Evolutionary conservation across 2,888 invertebrate genomes (phyloP).

Genomic region (Pelosia muscerda): DNA sequence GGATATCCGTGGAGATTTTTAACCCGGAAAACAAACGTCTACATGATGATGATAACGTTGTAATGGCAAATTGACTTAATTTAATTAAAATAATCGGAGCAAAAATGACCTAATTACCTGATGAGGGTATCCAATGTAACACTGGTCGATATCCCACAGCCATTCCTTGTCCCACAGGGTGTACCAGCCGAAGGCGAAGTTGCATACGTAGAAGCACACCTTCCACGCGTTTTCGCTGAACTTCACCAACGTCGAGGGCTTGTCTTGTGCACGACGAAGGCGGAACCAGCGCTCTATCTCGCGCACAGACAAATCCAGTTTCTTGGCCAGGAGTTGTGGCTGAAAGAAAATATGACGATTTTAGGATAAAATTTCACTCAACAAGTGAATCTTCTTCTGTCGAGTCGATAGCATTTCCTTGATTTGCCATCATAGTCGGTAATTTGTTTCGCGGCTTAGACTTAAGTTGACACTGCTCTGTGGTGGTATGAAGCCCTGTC

Average conservation of each 20-base stretch:
- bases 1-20: too few relatives aligned
- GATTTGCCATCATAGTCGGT: too few relatives aligned
- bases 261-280: slow-evolving; percentile 93
- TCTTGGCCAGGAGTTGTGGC: slow-evolving; percentile 92
- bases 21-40: too few relatives aligned
- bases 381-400: too few relatives aligned
- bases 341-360: slow-evolving; percentile 24
- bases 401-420: too few relatives aligned
- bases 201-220: slow-evolving; percentile 94
- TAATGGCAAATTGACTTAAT: too few relatives aligned
- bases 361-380: neutral
- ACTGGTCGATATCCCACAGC: slow-evolving; percentile 97
- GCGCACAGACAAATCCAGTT: slow-evolving; percentile 93
- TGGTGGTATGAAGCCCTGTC: too few relatives aligned
- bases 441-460: too few relatives aligned
- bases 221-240: slow-evolving; percentile 98
- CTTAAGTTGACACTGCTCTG: too few relatives aligned
- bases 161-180: slow-evolving; percentile 97
- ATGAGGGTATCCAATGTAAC: slow-evolving; percentile 94
- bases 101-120: slow-evolving; percentile 89
- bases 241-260: slow-evolving; percentile 95
- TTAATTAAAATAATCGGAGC: neutral
- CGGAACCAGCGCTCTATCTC: slow-evolving; percentile 98
- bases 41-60: too few relatives aligned
- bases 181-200: slow-evolving; percentile 93